A percentile compares a stretch with the other conserved stretches of the same genome.
phyloP scores from a whole-genome alignment of 2,797 vertebrate species.

The Macropodus opercularis region DNA sequence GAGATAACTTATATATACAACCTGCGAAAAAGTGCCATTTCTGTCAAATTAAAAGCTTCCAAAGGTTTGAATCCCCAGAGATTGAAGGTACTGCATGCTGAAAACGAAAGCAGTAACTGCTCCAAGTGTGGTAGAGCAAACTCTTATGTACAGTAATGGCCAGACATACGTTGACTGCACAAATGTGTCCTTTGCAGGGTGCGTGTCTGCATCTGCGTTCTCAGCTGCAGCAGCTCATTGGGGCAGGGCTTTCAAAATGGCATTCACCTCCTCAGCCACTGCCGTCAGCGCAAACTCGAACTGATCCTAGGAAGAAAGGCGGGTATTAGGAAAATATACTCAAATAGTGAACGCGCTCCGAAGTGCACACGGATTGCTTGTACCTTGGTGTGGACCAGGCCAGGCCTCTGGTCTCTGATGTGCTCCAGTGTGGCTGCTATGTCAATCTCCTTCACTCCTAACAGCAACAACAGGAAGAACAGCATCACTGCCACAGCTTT shows the following conservation, averaged over 20 bases:
- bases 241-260: slow-evolving; percentile 95
- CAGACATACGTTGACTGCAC: slow-evolving; percentile 29
- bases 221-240: slow-evolving; percentile 81
- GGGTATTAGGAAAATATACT: neutral
- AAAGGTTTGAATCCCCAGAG: slow-evolving; percentile 25
- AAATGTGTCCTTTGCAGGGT: slow-evolving; percentile 14
- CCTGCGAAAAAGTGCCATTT: slow-evolving; percentile 4
- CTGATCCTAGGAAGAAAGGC: slow-evolving; percentile 86
- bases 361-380: neutral
- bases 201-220: slow-evolving; percentile 30
- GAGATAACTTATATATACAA: slow-evolving; percentile 31
- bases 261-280: slow-evolving; percentile 96
- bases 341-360: neutral
- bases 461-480: slow-evolving; percentile 22
- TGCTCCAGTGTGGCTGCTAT: slow-evolving; percentile 96
- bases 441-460: slow-evolving; percentile 98
- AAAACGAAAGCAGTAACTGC: slow-evolving; percentile 41
- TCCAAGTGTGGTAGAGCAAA: slow-evolving; percentile 36
- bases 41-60: slow-evolving; percentile 13
- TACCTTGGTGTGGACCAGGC: slow-evolving; percentile 96
- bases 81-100: slow-evolving; percentile 51
- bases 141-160: slow-evolving; percentile 54
- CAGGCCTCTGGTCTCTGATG: slow-evolving; percentile 93
- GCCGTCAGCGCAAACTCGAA: slow-evolving; percentile 97
- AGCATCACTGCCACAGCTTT: neutral